Percentiles rank a stretch among this genome's conserved stretches.
Evolutionary conservation across 2,888 invertebrate species (phyloP).

Genomic region (Scrobipalpa costella): DNA sequence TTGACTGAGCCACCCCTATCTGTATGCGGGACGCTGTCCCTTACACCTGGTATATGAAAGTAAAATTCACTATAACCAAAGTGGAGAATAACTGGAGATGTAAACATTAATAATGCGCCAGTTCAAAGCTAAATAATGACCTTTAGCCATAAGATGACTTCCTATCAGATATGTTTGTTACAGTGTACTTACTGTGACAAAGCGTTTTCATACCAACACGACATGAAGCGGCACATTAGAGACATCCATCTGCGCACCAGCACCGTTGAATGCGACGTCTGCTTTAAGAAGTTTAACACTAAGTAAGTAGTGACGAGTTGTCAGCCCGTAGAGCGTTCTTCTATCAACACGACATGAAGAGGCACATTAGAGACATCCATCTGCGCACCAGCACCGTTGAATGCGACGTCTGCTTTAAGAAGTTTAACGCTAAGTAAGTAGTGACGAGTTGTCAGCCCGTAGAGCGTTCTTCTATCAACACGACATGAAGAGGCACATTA

Average conservation of each 20-base stretch:
- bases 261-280: constrained; percentile 70
- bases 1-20: no score
- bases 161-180: constrained; percentile 34
- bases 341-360: constrained; percentile 69
- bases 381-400: constrained; percentile 69
- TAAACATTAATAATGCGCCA: no score
- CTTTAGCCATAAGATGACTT: not conserved
- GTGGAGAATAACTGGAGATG: no score
- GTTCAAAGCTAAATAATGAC: no score
- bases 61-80: no score
- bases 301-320: constrained; percentile 52
- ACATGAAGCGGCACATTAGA: constrained; percentile 67
- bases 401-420: constrained; percentile 69
- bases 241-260: constrained; percentile 72
- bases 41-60: no score
- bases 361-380: constrained; percentile 70
- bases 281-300: constrained; percentile 72
- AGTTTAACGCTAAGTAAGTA: constrained; percentile 72
- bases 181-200: constrained; percentile 75
- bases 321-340: constrained; percentile 59
- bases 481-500: constrained; percentile 66
- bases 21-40: no score
- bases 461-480: constrained; percentile 70
- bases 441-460: constrained; percentile 32
- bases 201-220: constrained; percentile 69